Conservation (phyloP, 2,113 vertebrate species). For the Hydrochoerus hydrochaeris region DNA sequence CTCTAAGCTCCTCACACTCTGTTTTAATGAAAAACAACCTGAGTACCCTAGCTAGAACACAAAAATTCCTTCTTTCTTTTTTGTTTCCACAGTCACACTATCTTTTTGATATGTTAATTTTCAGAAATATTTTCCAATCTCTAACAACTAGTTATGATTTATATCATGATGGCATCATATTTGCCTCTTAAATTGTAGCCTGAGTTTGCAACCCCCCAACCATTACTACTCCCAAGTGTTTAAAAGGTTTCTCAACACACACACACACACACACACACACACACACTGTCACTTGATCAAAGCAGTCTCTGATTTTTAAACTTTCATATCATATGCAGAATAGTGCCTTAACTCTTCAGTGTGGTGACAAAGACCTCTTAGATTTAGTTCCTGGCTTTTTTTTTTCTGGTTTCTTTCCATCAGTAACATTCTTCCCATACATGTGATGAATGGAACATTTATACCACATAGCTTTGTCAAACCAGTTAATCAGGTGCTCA, state of each 20-base stretch:
- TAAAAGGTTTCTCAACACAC: neutral
- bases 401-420: neutral
- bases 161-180: neutral
- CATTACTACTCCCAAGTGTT: neutral
- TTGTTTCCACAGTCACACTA: neutral
- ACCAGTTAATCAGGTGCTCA: neutral
- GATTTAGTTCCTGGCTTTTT: neutral
- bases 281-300: neutral
- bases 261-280: neutral
- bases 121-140: constrained; percentile 1
- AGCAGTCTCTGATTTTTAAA: constrained; percentile 10
- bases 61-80: neutral
- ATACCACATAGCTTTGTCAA: neutral
- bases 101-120: neutral
- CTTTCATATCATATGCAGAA: neutral
- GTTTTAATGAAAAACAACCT: neutral
- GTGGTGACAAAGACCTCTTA: neutral
- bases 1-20: neutral
- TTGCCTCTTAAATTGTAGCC: neutral
- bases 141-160: neutral
- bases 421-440: neutral
- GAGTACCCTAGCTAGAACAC: neutral
- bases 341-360: neutral
- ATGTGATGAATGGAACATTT: neutral
- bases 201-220: fast-evolving